phyloP scores from a whole-genome alignment of 2,797 vertebrate species.

The Mycteria americana region DNA sequence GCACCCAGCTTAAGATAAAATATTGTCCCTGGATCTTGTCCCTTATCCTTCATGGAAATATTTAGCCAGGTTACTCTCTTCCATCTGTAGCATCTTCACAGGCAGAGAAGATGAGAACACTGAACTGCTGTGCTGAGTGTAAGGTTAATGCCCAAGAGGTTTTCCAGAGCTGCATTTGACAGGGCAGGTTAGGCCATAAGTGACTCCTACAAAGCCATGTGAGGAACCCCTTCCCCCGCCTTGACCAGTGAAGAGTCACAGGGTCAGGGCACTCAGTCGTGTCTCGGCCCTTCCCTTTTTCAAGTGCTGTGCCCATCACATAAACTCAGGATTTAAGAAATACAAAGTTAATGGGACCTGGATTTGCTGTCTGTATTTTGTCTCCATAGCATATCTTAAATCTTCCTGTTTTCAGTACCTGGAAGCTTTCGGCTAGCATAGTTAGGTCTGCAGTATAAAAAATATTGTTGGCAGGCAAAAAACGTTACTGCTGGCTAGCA shows the following conservation, averaged over 20 bases:
- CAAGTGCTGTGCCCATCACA: rapidly evolving
- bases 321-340: not conserved
- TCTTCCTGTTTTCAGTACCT: not conserved
- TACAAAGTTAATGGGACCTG: not conserved
- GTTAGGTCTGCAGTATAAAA: not conserved
- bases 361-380: not conserved
- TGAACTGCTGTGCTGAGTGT: not conserved
- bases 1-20: not conserved
- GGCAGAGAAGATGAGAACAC: not conserved
- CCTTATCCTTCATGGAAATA: not conserved
- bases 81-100: not conserved
- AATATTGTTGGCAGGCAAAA: not conserved
- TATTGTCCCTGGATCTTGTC: not conserved
- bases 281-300: not conserved
- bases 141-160: rapidly evolving
- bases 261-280: not conserved
- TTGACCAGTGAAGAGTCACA: not conserved
- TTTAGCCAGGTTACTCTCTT: not conserved
- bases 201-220: not conserved
- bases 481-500: not conserved
- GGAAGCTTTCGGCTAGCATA: not conserved
- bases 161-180: not conserved
- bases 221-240: not conserved
- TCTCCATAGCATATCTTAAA: not conserved
- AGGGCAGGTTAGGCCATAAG: not conserved